Percentiles rank a stretch among this genome's conserved stretches.
Evolutionary conservation across 2,888 invertebrate genomes (phyloP).

Genomic region (Cosmia pyralina): DNA sequence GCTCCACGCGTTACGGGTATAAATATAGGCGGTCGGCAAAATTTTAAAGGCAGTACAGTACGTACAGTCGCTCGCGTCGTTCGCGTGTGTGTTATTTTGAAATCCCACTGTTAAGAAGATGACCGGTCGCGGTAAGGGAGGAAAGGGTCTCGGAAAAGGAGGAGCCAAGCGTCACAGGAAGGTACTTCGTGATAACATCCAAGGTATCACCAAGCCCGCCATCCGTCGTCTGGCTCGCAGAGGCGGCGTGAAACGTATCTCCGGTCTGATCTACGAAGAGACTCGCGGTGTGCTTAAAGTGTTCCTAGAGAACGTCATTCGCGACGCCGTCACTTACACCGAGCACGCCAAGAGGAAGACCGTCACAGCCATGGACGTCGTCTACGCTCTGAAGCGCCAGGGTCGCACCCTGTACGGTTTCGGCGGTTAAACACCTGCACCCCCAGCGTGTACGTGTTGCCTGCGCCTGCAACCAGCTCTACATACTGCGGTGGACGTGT

Average conservation of each 20-base stretch:
- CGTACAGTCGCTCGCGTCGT: constrained; percentile 15
- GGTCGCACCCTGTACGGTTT: constrained; percentile 73
- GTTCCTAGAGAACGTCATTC: constrained; percentile 2
- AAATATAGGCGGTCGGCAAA: no score
- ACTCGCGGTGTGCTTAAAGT: constrained; percentile 3
- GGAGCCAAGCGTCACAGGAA: constrained; percentile 95
- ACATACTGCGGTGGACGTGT: no score
- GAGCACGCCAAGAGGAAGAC: constrained; percentile 92
- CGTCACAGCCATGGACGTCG: constrained; percentile 95
- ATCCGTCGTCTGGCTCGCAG: constrained; percentile 88
- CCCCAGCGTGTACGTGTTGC: no score
- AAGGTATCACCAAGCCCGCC: constrained; percentile 93
- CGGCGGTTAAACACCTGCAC: neutral
- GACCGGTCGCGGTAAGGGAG: constrained; percentile 94
- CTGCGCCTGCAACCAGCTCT: no score
- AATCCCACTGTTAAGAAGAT: constrained; percentile 77
- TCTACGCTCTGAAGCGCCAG: constrained; percentile 93
- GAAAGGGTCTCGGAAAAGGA: constrained; percentile 93
- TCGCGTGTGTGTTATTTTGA: constrained; percentile 1
- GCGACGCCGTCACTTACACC: constrained; percentile 6
- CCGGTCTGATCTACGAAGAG: no score
- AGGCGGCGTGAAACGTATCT: constrained; percentile 73
- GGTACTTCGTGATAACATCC: constrained; percentile 70
- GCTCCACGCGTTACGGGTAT: neutral
- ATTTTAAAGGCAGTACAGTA: no score